A percentile compares a stretch with the other conserved stretches of the same genome.
phyloP scores from a whole-genome alignment of 1,140 invertebrate species.

The Ceratina australensis region DNA sequence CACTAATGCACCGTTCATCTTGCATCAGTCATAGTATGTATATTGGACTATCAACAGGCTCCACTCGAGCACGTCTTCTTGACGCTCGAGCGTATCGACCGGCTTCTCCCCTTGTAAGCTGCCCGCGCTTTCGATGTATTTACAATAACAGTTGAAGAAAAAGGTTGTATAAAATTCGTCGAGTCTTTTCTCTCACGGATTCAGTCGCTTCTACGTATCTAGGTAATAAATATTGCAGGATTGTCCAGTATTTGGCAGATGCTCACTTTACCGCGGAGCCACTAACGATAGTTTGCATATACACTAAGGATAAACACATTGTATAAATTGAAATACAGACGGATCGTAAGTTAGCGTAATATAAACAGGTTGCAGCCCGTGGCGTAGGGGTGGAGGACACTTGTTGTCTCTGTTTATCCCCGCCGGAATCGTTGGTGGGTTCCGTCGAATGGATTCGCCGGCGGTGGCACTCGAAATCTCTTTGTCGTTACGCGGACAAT shows the following conservation, averaged over 20 bases:
- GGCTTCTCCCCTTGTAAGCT: conserved; percentile 10
- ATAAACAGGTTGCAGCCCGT: conserved; percentile 9
- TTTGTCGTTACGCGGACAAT: too few species aligned
- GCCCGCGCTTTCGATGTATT: not conserved
- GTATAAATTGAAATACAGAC: not conserved
- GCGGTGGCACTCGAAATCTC: not conserved
- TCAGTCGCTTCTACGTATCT: too few species aligned
- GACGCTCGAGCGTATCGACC: conserved; percentile 24
- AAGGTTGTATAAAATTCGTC: not conserved
- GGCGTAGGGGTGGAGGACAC: conserved; percentile 17
- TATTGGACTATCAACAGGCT: conserved; percentile 37
- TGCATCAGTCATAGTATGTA: not conserved
- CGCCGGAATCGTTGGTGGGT: not conserved
- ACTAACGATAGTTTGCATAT: too few species aligned
- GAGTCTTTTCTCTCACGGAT: too few species aligned
- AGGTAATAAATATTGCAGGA: too few species aligned
- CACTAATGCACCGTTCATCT: not conserved
- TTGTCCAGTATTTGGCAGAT: too few species aligned
- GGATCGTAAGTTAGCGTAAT: not conserved
- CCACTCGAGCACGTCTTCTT: not conserved
- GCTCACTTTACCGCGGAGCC: too few species aligned
- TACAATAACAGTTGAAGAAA: not conserved
- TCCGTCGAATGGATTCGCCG: not conserved
- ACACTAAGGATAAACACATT: too few species aligned
- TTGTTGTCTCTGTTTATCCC: conserved; percentile 28